Base-by-base conservation (phyloP, 2,888 invertebrate genomes). In the Plusia festucae region DNA sequence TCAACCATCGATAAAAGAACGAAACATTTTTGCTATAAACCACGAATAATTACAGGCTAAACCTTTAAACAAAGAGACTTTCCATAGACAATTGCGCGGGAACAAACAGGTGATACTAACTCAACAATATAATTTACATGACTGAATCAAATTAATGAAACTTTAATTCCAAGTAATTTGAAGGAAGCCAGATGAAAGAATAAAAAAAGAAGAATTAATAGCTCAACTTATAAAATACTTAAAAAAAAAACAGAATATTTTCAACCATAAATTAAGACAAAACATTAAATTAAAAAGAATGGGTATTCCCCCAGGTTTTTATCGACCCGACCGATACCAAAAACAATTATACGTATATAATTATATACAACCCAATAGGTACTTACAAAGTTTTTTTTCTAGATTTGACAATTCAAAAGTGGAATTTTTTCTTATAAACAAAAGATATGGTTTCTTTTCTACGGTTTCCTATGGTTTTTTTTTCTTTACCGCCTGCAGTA, bases 81-180 rank as follows among this genome's bases (percentile, higher is more conserved):
- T 70, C 49, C 49, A 51, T 6, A 32, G 24, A 46, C 57, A 30
- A 66, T 58, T 56, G 59, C 56, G 72, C 34, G 76, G 76, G 76
- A 73, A 73, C n/a, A 52, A 46, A 32, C 73, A 73, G 66, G 30
- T 66, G 73, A 27, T 30, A 40, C 22, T 15, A 13, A 8, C 16
- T 9, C 55, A 65, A 65, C 71, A 32, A 61, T 76, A 65, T 65
- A 30, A 58, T 61, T 53, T 20, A 70, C 53, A 65, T 56, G 59
- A 53, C 44, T 7, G 15, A 22, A 61, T 61, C 27, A 58, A 65
- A 11, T 44, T 32, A 32, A 61, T 44, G 40, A 58, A 9, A 55
- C 55, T 20, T 16, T 7, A 16, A 2, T 44, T 8, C 16, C 16
- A 46, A 46, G 46, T 11, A 18, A 16, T 40, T 40, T 15, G 6